A percentile compares a stretch with the other conserved stretches of the same genome.
These are phyloP conservation scores for Thumatha senex DNA, from an alignment of 2,888 invertebrate species.

Conservation along the genomic window DNA sequence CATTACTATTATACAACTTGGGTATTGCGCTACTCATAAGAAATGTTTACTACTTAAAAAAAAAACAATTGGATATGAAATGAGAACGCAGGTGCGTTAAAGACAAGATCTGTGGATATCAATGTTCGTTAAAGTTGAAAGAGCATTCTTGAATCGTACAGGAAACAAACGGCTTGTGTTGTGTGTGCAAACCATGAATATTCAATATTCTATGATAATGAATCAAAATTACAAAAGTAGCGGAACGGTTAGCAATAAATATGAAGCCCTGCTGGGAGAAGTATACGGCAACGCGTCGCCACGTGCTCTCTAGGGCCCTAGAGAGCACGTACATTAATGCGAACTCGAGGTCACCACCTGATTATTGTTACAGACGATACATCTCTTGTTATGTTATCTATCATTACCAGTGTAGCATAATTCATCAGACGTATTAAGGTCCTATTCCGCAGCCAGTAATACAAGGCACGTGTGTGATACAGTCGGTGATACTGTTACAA, in stretches of 20 bases:
- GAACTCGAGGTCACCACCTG: constrained; percentile 56
- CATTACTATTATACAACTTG: background rate
- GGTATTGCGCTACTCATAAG: too few relatives aligned
- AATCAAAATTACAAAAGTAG: background rate
- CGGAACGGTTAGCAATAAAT: background rate
- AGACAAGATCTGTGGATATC: too few relatives aligned
- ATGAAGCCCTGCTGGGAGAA: constrained; percentile 8
- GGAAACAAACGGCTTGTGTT: too few relatives aligned
- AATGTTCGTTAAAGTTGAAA: too few relatives aligned
- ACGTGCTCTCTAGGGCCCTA: constrained; percentile 49
- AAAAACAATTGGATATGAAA: too few relatives aligned
- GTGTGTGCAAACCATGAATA: too few relatives aligned
- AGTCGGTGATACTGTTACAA: constrained; percentile 1
- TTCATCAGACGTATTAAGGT: constrained; percentile 7
- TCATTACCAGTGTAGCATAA: constrained; percentile 14
- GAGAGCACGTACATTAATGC: constrained; percentile 43
- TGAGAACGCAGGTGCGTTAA: too few relatives aligned
- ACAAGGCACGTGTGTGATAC: background rate
- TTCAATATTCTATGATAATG: too few relatives aligned
- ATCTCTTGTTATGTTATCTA: constrained; percentile 23
- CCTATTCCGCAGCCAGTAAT: background rate
- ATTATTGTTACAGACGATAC: constrained; percentile 24
- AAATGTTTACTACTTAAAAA: background rate
- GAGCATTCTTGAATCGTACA: too few relatives aligned
- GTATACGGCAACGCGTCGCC: constrained; percentile 17